phyloP scores from a whole-genome alignment of 2,113 vertebrate genomes.

The Dryoscopus gambensis region DNA sequence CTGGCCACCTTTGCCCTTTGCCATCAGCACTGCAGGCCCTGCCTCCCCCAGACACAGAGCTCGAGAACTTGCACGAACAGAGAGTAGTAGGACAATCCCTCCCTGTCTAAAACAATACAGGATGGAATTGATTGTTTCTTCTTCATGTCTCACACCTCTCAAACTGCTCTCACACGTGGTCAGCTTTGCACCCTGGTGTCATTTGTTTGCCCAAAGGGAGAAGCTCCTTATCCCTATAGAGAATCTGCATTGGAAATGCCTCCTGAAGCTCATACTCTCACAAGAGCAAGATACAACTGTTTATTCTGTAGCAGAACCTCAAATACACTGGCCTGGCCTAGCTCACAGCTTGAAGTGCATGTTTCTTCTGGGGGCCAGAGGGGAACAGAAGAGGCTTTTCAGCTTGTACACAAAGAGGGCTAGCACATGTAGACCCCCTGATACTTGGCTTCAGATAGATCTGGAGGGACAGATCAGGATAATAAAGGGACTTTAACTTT shows the following conservation, averaged over 20 bases:
- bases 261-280: background rate
- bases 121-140: background rate
- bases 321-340: slow-evolving; percentile 88
- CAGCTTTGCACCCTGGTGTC: slow-evolving; percentile 57
- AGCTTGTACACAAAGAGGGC: slow-evolving; percentile 23
- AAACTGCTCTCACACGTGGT: background rate
- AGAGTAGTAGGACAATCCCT: background rate
- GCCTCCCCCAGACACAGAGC: too few relatives aligned
- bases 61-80: rapidly evolving
- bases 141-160: background rate
- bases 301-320: slow-evolving; percentile 94
- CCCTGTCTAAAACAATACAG: background rate
- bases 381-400: slow-evolving; percentile 40
- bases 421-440: background rate
- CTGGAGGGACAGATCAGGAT: slow-evolving; percentile 1
- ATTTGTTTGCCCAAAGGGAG: background rate
- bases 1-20: background rate
- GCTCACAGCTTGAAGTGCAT: slow-evolving; percentile 94
- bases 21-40: background rate
- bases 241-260: background rate
- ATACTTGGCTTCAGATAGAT: background rate
- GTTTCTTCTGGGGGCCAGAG: slow-evolving; percentile 73
- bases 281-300: background rate
- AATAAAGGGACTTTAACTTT: slow-evolving; percentile 4
- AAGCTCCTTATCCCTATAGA: background rate